These are phyloP conservation scores for Bombus sylvicola DNA, from an alignment of 1,140 invertebrate genomes.

Conservation along the genomic window DNA sequence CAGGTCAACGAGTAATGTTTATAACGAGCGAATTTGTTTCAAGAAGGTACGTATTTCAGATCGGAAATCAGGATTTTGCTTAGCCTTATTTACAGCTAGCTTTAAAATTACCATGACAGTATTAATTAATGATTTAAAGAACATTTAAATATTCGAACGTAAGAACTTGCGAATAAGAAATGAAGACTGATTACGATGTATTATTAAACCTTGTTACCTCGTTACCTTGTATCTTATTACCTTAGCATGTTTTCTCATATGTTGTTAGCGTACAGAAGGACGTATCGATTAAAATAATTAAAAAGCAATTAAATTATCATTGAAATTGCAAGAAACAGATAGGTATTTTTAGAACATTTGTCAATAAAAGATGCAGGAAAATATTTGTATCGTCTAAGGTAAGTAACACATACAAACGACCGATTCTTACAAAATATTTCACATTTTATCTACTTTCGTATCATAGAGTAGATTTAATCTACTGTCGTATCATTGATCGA, in stretches of 20 bases:
- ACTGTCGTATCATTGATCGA: not conserved
- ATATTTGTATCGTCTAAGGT: not conserved
- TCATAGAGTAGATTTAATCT: not conserved
- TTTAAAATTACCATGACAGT: not conserved
- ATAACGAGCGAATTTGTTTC: not conserved
- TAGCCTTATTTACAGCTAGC: not conserved
- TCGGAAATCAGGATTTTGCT: not conserved
- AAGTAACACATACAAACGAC: not conserved
- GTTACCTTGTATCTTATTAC: too few species aligned
- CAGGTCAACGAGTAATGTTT: not conserved
- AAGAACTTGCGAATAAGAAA: not conserved
- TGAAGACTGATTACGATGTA: too few species aligned
- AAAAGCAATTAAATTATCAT: not conserved
- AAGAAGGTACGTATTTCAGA: not conserved
- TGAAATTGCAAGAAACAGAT: not conserved
- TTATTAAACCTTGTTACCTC: not conserved
- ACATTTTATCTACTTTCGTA: not conserved
- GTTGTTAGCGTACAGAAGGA: not conserved
- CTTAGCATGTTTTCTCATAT: not conserved
- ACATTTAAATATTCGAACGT: too few species aligned
- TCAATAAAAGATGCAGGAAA: not conserved
- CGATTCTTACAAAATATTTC: not conserved
- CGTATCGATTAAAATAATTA: conserved; percentile 21
- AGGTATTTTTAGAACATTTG: not conserved
- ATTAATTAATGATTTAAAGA: not conserved